phyloP scores from a whole-genome alignment of 2,113 vertebrate genomes.

The Coryphaenoides rupestris region DNA sequence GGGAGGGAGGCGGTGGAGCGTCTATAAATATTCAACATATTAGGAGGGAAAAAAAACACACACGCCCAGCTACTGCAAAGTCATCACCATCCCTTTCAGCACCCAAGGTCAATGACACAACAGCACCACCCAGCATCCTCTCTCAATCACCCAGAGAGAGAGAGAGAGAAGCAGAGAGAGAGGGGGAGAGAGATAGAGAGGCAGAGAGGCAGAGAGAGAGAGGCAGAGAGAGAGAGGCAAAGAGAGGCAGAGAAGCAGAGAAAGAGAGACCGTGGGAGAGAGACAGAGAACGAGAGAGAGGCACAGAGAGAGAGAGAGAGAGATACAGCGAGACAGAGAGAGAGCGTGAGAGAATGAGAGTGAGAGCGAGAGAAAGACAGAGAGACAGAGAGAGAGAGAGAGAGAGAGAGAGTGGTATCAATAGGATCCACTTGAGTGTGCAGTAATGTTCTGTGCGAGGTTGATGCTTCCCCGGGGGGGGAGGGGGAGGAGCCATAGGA shows the following conservation, averaged over 20 bases:
- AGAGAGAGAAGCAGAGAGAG: neutral
- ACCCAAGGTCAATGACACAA: constrained; percentile 43
- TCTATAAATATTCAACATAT: constrained; percentile 57
- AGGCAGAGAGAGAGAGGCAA: neutral
- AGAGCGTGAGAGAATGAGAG: neutral
- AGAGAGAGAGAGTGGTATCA: too few species aligned
- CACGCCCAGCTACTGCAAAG: constrained; percentile 40
- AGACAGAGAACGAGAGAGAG: neutral
- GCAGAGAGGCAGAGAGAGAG: neutral
- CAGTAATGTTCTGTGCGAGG: neutral
- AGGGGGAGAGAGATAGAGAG: neutral
- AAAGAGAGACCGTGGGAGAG: neutral
- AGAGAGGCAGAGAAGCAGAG: neutral
- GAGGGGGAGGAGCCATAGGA: neutral
- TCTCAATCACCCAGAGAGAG: constrained; percentile 7
- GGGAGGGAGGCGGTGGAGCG: neutral
- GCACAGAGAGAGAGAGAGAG: neutral
- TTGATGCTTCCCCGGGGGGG: neutral
- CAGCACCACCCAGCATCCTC: constrained; percentile 13
- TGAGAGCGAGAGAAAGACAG: neutral
- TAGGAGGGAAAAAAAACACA: constrained; percentile 13
- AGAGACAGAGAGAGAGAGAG: neutral
- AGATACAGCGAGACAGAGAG: neutral
- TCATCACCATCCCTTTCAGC: constrained; percentile 31
- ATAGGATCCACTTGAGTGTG: neutral